Conservation (phyloP, 2,888 invertebrate genomes). For the Rutpela maculata region DNA sequence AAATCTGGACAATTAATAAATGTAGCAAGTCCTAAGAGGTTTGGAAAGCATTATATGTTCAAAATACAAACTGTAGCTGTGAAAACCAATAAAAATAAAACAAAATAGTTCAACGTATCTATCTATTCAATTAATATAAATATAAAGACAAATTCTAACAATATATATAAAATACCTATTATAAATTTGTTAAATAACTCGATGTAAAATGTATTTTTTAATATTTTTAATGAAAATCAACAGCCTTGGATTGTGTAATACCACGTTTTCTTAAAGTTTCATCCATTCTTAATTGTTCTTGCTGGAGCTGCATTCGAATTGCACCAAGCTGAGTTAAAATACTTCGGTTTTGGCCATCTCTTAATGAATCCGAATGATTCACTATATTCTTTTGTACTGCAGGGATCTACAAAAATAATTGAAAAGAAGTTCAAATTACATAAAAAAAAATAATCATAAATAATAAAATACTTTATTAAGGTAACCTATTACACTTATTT, state of each 20-base stretch:
- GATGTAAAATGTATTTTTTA: conserved; percentile 61
- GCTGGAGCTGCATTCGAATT: conserved; percentile 80
- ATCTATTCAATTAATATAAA: conserved; percentile 65
- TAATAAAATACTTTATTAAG: no score
- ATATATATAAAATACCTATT: conserved; percentile 68
- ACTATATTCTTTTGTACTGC: conserved; percentile 80
- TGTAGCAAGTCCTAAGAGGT: no score
- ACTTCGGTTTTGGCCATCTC: conserved; percentile 75
- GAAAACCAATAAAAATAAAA: background rate
- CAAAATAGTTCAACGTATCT: conserved; percentile 47
- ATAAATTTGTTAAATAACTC: conserved; percentile 61
- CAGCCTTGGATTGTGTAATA: conserved; percentile 71
- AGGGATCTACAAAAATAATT: conserved; percentile 74
- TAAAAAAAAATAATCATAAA: background rate
- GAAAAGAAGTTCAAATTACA: conserved; percentile 3
- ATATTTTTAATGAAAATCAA: conserved; percentile 68
- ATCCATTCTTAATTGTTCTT: conserved; percentile 80
- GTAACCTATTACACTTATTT: no score
- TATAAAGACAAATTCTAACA: conserved; percentile 70
- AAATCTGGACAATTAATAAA: no score
- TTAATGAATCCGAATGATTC: conserved; percentile 70
- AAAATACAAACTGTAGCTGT: background rate
- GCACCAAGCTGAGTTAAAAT: conserved; percentile 83
- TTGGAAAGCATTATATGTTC: no score
- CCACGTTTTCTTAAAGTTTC: conserved; percentile 71